These are phyloP conservation scores for Synanceia verrucosa DNA, from an alignment of 2,797 vertebrate species.

Conservation along the genomic window DNA sequence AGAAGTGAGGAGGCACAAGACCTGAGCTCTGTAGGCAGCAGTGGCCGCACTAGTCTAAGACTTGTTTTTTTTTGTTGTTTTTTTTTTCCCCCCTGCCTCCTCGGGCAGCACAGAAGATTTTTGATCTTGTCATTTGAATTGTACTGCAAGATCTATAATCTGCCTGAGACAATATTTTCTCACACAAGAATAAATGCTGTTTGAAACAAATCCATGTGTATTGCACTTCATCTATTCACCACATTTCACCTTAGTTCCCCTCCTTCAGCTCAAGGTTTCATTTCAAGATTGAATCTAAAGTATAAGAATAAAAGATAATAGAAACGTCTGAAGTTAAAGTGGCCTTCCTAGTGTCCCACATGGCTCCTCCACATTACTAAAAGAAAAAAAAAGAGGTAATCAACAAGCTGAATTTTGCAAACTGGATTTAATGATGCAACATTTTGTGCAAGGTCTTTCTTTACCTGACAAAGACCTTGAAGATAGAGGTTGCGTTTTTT, in stretches of 20 bases:
- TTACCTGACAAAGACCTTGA: not conserved
- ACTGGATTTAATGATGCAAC: not conserved
- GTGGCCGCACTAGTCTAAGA: slow-evolving; percentile 37
- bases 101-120: slow-evolving; percentile 60
- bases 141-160: slow-evolving; percentile 70
- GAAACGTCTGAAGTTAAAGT: not conserved
- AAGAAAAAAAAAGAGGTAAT: not conserved
- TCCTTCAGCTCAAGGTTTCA: not conserved
- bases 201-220: slow-evolving; percentile 62
- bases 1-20: slow-evolving; percentile 56
- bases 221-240: not conserved
- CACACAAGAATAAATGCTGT: slow-evolving; percentile 83
- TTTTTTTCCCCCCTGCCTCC: slow-evolving; percentile 26
- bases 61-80: slow-evolving; percentile 4
- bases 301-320: not conserved
- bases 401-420: not conserved
- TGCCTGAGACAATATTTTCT: slow-evolving; percentile 81
- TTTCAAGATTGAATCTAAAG: not conserved
- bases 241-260: not conserved
- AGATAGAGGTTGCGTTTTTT: rapidly evolving
- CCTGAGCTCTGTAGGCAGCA: slow-evolving; percentile 51
- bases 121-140: slow-evolving; percentile 73
- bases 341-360: not conserved
- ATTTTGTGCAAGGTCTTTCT: not conserved
- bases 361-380: not conserved